Base-by-base conservation (phyloP, 2,888 invertebrate genomes). In the Pantelozetes paolii region DNA sequence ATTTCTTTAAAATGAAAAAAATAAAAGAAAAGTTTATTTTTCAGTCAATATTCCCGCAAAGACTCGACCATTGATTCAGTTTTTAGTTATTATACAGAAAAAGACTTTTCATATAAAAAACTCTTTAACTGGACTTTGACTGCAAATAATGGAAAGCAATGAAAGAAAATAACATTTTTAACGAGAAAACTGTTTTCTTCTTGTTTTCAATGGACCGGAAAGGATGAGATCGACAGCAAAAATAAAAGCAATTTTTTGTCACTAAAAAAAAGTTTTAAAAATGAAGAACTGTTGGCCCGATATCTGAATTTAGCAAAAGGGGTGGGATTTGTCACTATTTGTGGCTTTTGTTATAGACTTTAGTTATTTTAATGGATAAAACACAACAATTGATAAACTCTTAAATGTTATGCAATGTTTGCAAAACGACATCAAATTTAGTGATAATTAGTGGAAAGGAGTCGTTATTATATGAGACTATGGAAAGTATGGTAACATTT, bases 181-280 rank as follows among this genome's bases (percentile, higher is more conserved):
- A 64, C 64, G 40, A 64, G 64, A 64, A 62, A 40, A 36, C 64
- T 64, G 30, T 64, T 64, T 64, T 64, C 30, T 64, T 64, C 30
- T 64, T 64, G 64, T 64, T 40, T 64, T 64, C 64, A 64, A 64
- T 64, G 64, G 64, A 64, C 36, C 64, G 64, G 18, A 64, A 64
- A 64, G 64, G 64, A 64, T 64, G 64, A 64, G 64, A 64, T 15
- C 64, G 64, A 64, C 64, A 64, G 18, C 32, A n/a, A 64, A 59
- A 59, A 64, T 20, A 64, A 20, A 36, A 64, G 20, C 5, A 36
- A 36, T 64, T 64, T 36, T 36, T 45, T 45, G 36, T 36, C 36
- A 36, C 36, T 62, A n/a, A 18, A 9, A 32, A 36, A 64, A 59
- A 59, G 28, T 15, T 59, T 30, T 28, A 59, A 30, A 59, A 59